Evolutionary conservation across 2,888 invertebrate species (phyloP).

Genomic region (Morpho achilles): DNA sequence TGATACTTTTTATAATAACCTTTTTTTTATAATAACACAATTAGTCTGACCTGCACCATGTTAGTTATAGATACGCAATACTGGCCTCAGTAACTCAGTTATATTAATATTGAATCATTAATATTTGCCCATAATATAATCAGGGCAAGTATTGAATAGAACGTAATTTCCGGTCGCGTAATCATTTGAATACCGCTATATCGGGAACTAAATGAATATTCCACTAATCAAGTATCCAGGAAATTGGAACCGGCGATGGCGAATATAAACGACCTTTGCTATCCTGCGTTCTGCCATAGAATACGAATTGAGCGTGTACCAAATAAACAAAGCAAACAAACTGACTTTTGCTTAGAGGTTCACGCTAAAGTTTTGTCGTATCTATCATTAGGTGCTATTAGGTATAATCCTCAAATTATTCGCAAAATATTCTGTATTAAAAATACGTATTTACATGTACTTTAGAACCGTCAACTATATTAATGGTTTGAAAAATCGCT

Average conservation of each 20-base stretch:
- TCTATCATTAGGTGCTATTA: too few species aligned
- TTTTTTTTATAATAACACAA: too few species aligned
- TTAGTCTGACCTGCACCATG: too few species aligned
- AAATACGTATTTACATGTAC: too few species aligned
- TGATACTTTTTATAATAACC: too few species aligned
- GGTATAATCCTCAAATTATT: too few species aligned
- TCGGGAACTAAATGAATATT: constrained; percentile 35
- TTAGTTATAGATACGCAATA: too few species aligned
- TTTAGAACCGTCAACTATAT: too few species aligned
- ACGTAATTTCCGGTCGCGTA: constrained; percentile 59
- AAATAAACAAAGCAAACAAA: constrained; percentile 12
- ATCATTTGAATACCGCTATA: constrained; percentile 47
- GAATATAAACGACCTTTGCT: constrained; percentile 30
- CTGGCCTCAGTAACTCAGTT: too few species aligned
- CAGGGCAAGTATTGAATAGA: constrained; percentile 45
- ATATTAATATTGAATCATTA: constrained; percentile 37
- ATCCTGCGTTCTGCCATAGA: constrained; percentile 20
- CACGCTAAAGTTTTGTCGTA: not conserved
- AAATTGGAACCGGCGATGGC: constrained; percentile 28
- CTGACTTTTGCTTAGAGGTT: not conserved
- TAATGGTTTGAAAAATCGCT: too few species aligned
- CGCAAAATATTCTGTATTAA: too few species aligned
- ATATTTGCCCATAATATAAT: constrained; percentile 38
- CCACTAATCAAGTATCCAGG: constrained; percentile 31
- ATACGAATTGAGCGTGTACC: constrained; percentile 16